Evolutionary conservation across 2,888 invertebrate genomes (phyloP).

Genomic region (Himalopsyche japonica): DNA sequence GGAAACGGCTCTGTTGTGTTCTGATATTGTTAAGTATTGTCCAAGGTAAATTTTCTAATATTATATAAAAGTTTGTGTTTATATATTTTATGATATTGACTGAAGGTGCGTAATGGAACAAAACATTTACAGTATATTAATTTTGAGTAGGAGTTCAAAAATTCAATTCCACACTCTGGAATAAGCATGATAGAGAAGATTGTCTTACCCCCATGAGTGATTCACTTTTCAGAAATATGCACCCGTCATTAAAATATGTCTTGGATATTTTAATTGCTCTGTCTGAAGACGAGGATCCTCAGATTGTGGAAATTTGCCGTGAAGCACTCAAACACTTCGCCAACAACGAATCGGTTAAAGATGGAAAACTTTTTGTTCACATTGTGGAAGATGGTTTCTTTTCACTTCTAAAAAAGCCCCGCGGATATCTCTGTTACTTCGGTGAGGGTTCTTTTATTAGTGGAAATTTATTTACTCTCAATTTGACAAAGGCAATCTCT

Average conservation of each 20-base stretch:
- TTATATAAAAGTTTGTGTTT: no score
- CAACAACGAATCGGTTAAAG: not conserved
- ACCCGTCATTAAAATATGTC: slow-evolving; percentile 61
- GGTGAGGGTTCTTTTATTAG: not conserved
- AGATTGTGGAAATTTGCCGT: not conserved
- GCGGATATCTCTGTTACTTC: not conserved
- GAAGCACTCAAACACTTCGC: not conserved
- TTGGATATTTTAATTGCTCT: slow-evolving; percentile 71
- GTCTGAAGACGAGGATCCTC: slow-evolving; percentile 65
- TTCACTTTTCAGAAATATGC: slow-evolving; percentile 59
- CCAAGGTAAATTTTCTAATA: slow-evolving; percentile 57
- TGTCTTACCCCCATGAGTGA: no score
- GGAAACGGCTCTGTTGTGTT: slow-evolving; percentile 65
- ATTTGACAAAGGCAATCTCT: no score
- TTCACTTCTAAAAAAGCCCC: not conserved
- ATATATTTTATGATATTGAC: no score
- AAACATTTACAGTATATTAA: no score
- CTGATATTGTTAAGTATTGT: slow-evolving; percentile 63
- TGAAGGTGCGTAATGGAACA: no score
- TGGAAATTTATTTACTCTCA: no score
- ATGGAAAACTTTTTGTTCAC: not conserved
- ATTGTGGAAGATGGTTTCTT: not conserved
- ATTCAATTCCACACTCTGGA: no score
- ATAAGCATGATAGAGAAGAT: no score
- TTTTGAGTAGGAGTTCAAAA: no score